Evolutionary conservation across 2,797 vertebrate genomes (phyloP), one percentile per base, ranked within the genome.

Genomic region (Hybognathus amarus): DNA sequence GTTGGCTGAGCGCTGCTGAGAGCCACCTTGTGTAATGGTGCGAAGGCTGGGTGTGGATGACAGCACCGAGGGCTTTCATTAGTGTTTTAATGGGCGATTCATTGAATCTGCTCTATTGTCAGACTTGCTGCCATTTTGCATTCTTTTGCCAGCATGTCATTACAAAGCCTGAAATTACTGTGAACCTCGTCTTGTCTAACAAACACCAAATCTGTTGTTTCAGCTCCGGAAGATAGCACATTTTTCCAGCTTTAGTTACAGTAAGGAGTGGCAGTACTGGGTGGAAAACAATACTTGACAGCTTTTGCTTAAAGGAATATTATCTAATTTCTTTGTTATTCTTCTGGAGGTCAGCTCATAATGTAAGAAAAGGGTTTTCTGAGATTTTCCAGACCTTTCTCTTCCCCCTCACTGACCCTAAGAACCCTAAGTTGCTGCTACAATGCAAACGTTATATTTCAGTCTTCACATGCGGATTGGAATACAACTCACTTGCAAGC

Each of bases 141-240:
- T 94, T 92, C 91, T 88, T 92, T 45, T 2, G 78, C 87, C 89
- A 80, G 79, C 90, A 83, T 89, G 91, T 93, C 92, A 93, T 87
- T 11, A 52, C 61, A 83, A 83, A 94, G 88, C 87, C 90, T 90
- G 84, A 91, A 93, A 94, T 94, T 93, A 93, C 82, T 27, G 67
- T 76, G 76, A 68, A 85, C 69, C 17, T 89, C 82, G 83, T 79
- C 74, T 70, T 86, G 69, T 81, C 67, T 84, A 83, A 67, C 69
- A 87, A 84, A 86, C 76, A 74, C 42, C 63, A 50, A 73, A 38
- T 80, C 77, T 27, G 76, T 77, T 30, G 66, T 85, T 82, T 70
- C n/a, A 4, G 68, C 45, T 74, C 85, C 89, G 80, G 91, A 90
- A 90, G 87, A 90, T 86, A 80, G 82, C 85, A 87, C 85, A 88